Percentiles rank a stretch among this genome's conserved stretches.
Evolutionary conservation across 92 coral and sea anemone genomes (phyloP).

Genomic region (Umimayanthus chanpuru): DNA sequence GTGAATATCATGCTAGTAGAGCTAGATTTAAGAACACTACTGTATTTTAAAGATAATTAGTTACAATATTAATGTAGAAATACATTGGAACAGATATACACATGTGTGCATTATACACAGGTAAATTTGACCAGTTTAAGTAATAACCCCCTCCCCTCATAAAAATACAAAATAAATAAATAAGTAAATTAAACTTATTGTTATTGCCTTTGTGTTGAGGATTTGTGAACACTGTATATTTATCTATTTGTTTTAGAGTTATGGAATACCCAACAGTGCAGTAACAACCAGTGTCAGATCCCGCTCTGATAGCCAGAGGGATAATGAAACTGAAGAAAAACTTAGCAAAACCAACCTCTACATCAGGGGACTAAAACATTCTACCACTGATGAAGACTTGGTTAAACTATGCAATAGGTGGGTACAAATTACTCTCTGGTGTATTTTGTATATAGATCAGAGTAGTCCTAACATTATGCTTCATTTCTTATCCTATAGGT

Average conservation of each 20-base stretch:
- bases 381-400: constrained; percentile 98
- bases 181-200: too few relatives aligned
- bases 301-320: constrained; percentile 68
- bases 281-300: constrained; percentile 63
- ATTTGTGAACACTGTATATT: too few relatives aligned
- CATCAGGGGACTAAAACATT: constrained; percentile 95
- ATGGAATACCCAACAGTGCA: constrained; percentile 72
- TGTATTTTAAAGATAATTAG: too few relatives aligned
- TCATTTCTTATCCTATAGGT: constrained; percentile 58
- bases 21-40: too few relatives aligned
- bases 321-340: constrained; percentile 81
- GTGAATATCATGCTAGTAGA: too few relatives aligned
- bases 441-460: not conserved
- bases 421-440: not conserved
- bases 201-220: too few relatives aligned
- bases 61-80: too few relatives aligned
- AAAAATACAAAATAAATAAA: too few relatives aligned
- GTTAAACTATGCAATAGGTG: constrained; percentile 93
- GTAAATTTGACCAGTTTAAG: too few relatives aligned
- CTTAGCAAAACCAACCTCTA: constrained; percentile 98
- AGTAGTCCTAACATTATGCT: not conserved
- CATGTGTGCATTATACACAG: too few relatives aligned
- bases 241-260: constrained; percentile 55
- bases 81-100: too few relatives aligned
- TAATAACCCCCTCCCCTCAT: too few relatives aligned